phyloP scores from a whole-genome alignment of 2,113 vertebrate genomes.

The Corythoichthys haematopterus region DNA sequence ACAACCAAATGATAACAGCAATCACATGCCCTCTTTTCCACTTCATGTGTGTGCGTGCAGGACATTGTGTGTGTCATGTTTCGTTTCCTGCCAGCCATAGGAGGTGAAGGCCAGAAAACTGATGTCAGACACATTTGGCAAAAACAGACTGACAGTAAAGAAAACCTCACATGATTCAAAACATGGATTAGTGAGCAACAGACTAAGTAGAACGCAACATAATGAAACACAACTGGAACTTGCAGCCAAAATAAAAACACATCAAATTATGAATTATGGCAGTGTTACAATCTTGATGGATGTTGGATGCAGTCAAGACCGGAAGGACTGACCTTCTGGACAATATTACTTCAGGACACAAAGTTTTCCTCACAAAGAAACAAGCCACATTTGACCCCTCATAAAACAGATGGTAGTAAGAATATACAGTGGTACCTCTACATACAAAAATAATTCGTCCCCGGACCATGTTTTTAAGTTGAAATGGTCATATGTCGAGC shows the following conservation, averaged over 20 bases:
- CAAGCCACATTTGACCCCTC: neutral
- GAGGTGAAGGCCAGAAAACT: slow-evolving; percentile 33
- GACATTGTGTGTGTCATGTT: slow-evolving; percentile 9
- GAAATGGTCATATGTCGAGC: too few relatives aligned
- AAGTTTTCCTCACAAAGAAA: neutral
- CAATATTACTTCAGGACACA: neutral
- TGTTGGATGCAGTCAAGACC: neutral
- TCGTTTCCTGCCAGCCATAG: slow-evolving; percentile 53
- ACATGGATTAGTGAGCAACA: neutral
- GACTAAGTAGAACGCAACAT: neutral
- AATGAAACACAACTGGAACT: neutral
- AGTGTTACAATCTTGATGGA: too few relatives aligned
- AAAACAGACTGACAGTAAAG: slow-evolving; percentile 17
- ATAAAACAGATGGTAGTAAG: neutral
- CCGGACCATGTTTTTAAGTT: too few relatives aligned
- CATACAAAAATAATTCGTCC: too few relatives aligned
- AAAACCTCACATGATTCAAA: neutral
- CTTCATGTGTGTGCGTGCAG: neutral
- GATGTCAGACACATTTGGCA: slow-evolving; percentile 50
- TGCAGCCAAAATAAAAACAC: too few relatives aligned
- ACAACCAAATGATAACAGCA: slow-evolving; percentile 10
- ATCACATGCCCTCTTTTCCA: neutral
- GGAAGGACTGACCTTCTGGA: neutral
- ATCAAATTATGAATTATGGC: neutral
- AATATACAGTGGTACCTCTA: neutral